Conservation (phyloP, 2,797 vertebrate species). For the Aplochiton taeniatus region DNA sequence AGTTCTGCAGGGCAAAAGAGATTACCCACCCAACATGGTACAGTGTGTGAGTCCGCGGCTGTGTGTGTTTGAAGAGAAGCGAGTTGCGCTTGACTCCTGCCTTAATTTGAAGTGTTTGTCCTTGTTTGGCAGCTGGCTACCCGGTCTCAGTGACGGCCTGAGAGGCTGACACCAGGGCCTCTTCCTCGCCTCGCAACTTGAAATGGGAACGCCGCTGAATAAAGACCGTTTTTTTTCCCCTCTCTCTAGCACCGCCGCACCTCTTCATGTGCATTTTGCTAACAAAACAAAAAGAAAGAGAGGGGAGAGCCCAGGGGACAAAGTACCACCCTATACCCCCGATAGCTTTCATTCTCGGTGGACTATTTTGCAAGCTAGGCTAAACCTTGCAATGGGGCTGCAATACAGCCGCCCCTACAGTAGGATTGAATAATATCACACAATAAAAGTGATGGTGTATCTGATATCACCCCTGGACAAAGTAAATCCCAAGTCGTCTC, state of each 20-base stretch:
- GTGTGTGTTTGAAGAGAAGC: not conserved
- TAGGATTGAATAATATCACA: slow-evolving; percentile 10
- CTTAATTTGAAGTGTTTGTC: slow-evolving; percentile 69
- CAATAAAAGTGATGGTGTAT: slow-evolving; percentile 17
- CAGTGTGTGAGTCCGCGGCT: slow-evolving; percentile 35
- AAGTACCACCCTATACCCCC: slow-evolving; percentile 42
- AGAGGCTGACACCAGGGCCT: slow-evolving; percentile 49
- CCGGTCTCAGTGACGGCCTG: slow-evolving; percentile 48
- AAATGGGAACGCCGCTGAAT: slow-evolving; percentile 59
- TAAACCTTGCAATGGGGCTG: slow-evolving; percentile 26
- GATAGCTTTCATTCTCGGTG: slow-evolving; percentile 15
- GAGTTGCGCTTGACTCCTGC: slow-evolving; percentile 14
- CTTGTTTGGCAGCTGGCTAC: slow-evolving; percentile 53
- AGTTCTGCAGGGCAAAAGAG: slow-evolving; percentile 70
- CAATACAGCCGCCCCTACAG: slow-evolving; percentile 15
- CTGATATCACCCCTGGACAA: slow-evolving; percentile 47
- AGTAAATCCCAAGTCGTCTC: slow-evolving; percentile 37
- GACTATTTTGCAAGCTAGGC: slow-evolving; percentile 23
- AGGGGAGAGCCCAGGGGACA: slow-evolving; percentile 52
- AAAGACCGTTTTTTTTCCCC: slow-evolving; percentile 44
- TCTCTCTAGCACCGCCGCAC: slow-evolving; percentile 34
- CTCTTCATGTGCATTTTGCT: slow-evolving; percentile 57
- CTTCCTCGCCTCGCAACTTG: slow-evolving; percentile 43
- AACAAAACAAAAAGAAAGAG: slow-evolving; percentile 55
- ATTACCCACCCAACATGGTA: slow-evolving; percentile 56